Evolutionary conservation across 2,113 vertebrate species (phyloP), one percentile per base, ranked within the genome.

Genomic region (Clupea harengus): DNA sequence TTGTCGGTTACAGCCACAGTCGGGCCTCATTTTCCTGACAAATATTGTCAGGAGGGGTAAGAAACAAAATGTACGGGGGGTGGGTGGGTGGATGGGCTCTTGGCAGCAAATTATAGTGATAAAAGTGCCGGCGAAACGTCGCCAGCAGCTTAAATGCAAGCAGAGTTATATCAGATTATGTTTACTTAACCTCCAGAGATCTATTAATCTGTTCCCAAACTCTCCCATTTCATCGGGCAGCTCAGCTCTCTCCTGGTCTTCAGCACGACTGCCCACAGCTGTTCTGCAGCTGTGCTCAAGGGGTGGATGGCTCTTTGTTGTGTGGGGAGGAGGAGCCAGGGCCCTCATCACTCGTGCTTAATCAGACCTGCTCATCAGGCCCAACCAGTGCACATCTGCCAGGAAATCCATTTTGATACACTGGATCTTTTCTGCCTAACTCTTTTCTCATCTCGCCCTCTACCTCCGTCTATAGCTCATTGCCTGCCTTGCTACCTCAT

Each of bases 201-300:
- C 86, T 84, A 84, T 90, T 91, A 87, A 88, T 89, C 86, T 92
- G 85, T 89, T 89, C 83, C 87, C 83, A 75, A 88, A 85, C 52
- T 88, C 83, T 89, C 80, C 82, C 81, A 82, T 87, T 88, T 81
- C 81, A 88, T 81, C 82, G 85, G 78, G 52, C 60, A 72, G 82
- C 80, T 45, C 81, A 67, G 81, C 28, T 81, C 83, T 46, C 81
- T 85, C 75, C 83, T 25, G 86, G 80, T 82, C 84, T 89, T 86
- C 28, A 84, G 85, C 83, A 85, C 89, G 81, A 50, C 86, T 86
- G 86, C 82, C 83, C 78, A 72, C 89, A 90, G 91, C 87, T 90
- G 88, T 81, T 89, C 78, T 83, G 45, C 86, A 89, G 87, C 88
- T 90, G 88, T 45, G 80, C 54, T 60, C 20, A 0, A 22, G 28